These are phyloP conservation scores for Prolemur simus DNA, from an alignment of 2,113 vertebrate genomes.

Conservation along the genomic window DNA sequence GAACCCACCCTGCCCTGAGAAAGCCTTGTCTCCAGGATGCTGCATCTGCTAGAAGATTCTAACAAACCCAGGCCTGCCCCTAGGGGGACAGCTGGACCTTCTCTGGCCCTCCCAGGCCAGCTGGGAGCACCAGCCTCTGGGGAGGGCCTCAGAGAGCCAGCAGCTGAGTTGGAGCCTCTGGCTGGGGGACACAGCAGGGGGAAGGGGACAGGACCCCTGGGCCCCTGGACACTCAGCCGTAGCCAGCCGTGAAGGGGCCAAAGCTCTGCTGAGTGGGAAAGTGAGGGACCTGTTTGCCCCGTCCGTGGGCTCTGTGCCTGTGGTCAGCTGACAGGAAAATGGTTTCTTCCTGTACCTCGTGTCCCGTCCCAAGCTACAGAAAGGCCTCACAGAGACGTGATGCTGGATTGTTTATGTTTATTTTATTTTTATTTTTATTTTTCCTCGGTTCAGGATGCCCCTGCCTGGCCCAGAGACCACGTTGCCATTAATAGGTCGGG, in stretches of 20 bases:
- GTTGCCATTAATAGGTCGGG: not conserved
- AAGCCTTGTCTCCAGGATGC: not conserved
- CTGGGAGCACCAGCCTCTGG: not conserved
- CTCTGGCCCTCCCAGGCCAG: not conserved
- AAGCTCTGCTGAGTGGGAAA: not conserved
- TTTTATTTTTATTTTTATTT: slow-evolving; percentile 29
- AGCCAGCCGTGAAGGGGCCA: not conserved
- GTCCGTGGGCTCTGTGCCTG: fast-evolving
- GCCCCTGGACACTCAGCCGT: not conserved
- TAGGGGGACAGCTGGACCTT: not conserved
- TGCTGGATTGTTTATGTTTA: not conserved
- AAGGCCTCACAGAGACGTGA: not conserved
- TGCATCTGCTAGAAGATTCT: not conserved
- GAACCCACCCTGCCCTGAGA: not conserved
- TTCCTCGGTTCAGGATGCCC: not conserved
- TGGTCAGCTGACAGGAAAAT: not conserved
- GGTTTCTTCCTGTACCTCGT: not conserved
- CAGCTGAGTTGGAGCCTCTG: not conserved
- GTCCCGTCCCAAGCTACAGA: not conserved
- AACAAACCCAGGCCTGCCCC: not conserved
- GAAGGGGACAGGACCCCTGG: not conserved
- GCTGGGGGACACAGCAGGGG: fast-evolving
- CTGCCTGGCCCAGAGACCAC: not conserved
- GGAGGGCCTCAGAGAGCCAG: not conserved
- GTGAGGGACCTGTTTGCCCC: not conserved